Percentiles rank a stretch among this genome's conserved stretches.
These are phyloP conservation scores for Aphis gossypii DNA, from an alignment of 1,140 invertebrate genomes.

Conservation along the genomic window DNA sequence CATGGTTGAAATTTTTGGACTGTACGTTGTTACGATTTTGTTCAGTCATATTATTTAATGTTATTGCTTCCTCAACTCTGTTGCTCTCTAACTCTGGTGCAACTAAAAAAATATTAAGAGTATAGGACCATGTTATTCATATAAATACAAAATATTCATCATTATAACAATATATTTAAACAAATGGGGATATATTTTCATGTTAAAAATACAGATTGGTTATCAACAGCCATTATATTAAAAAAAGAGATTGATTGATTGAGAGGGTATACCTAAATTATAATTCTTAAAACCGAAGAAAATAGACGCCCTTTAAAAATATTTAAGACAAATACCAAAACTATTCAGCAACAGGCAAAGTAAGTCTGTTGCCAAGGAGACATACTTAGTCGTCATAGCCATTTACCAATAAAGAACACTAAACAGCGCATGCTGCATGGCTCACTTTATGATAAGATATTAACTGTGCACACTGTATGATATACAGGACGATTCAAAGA, in stretches of 20 bases:
- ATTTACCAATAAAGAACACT: not conserved
- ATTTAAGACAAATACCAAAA: not conserved
- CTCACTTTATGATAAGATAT: not conserved
- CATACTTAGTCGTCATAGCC: not conserved
- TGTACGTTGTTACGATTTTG: not conserved
- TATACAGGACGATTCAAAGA: not conserved
- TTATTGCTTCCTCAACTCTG: not conserved
- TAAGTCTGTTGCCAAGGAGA: not conserved
- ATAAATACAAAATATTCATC: not conserved
- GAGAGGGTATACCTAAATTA: not conserved
- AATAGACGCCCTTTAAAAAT: not conserved
- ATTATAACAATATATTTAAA: not conserved
- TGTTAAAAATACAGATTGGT: not conserved
- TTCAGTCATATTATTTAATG: slow-evolving; percentile 5
- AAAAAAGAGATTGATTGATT: not conserved
- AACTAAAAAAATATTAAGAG: not conserved
- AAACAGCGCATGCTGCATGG: not conserved
- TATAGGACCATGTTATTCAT: not conserved
- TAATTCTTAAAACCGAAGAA: not conserved
- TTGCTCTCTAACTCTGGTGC: not conserved
- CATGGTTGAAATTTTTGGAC: not conserved
- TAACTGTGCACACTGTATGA: not conserved
- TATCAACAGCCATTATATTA: not conserved
- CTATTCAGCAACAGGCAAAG: not conserved
- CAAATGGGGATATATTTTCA: not conserved